phyloP scores from a whole-genome alignment of 2,888 invertebrate species.

The Dorcus hopei region DNA sequence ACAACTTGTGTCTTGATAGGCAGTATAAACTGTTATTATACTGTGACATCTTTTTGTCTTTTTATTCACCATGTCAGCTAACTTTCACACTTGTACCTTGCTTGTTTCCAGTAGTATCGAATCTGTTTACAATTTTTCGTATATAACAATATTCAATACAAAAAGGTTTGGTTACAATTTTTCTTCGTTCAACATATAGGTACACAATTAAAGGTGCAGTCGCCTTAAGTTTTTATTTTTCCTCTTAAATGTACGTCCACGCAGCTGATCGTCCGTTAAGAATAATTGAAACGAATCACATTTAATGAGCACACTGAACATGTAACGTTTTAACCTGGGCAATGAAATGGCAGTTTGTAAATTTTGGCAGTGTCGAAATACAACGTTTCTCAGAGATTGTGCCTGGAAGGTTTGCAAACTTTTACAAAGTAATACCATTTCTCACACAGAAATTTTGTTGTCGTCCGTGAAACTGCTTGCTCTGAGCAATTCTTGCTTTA shows the following conservation, averaged over 20 bases:
- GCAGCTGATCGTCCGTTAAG: slow-evolving; percentile 5
- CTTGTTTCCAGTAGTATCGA: neutral
- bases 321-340: slow-evolving; percentile 2
- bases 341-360: slow-evolving; percentile 44
- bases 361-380: slow-evolving; percentile 46
- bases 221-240: slow-evolving; percentile 1
- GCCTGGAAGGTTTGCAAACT: neutral
- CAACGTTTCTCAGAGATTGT: neutral
- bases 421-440: neutral
- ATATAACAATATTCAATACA: neutral
- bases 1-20: too few relatives aligned
- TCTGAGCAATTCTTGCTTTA: neutral
- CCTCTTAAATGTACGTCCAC: slow-evolving; percentile 15
- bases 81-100: too few relatives aligned
- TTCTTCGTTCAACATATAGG: slow-evolving; percentile 22
- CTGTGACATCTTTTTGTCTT: too few relatives aligned
- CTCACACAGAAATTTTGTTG: neutral
- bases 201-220: slow-evolving; percentile 31
- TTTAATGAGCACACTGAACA: slow-evolving; percentile 7
- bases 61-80: too few relatives aligned
- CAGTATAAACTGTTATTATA: too few relatives aligned
- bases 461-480: too few relatives aligned
- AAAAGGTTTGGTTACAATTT: neutral
- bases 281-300: neutral
- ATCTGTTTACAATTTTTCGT: neutral